phyloP scores from a whole-genome alignment of 2,797 vertebrate genomes.

The Knipowitschia caucasica region DNA sequence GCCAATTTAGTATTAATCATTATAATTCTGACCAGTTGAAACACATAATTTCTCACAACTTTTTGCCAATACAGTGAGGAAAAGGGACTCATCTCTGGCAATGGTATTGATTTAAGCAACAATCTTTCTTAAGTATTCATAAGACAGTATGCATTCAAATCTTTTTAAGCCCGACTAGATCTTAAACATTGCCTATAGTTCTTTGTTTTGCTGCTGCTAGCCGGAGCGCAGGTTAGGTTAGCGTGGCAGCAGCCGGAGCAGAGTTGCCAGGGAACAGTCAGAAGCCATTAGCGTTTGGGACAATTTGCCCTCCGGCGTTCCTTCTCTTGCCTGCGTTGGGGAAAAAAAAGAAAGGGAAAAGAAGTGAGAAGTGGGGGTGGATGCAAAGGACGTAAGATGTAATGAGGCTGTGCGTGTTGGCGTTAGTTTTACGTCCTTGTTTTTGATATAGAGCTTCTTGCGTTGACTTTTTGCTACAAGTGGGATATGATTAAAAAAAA shows the following conservation, averaged over 20 bases:
- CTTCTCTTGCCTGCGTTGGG: constrained; percentile 82
- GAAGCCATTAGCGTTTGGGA: constrained; percentile 99
- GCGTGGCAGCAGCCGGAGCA: constrained; percentile 79
- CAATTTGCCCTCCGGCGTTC: constrained; percentile 98
- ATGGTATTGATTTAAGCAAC: no score
- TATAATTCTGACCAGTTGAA: no score
- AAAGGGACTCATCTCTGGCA: no score
- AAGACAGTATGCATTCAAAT: no score
- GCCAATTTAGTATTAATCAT: no score
- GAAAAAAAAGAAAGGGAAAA: constrained; percentile 76
- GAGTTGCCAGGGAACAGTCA: constrained; percentile 99
- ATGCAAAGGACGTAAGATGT: constrained; percentile 80
- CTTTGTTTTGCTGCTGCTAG: constrained; percentile 52
- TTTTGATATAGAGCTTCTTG: constrained; percentile 9
- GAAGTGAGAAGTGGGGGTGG: constrained; percentile 80
- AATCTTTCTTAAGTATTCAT: no score
- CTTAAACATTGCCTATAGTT: constrained; percentile 72
- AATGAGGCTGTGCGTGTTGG: constrained; percentile 82
- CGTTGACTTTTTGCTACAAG: constrained; percentile 16
- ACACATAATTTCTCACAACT: no score
- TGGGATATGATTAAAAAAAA: no score
- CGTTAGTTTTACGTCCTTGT: constrained; percentile 66
- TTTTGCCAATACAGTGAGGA: no score
- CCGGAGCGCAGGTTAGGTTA: constrained; percentile 95
- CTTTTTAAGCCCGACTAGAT: no score